These are phyloP conservation scores for Hypomecis atomaria DNA, from an alignment of 2,888 invertebrate genomes.

Conservation along the genomic window DNA sequence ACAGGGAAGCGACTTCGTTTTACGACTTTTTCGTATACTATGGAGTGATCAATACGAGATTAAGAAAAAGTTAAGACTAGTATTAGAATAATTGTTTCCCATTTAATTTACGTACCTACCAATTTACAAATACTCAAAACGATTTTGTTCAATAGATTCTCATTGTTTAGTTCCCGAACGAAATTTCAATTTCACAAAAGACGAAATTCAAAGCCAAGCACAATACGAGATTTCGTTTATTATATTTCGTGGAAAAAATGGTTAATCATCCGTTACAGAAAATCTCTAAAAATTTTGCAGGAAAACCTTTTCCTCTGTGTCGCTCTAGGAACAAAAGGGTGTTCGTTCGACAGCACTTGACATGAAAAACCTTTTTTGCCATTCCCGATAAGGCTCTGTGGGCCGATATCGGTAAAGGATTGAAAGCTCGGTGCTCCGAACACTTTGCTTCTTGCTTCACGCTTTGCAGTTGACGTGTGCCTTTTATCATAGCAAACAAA, in stretches of 20 bases:
- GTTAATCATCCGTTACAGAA: conserved; percentile 32
- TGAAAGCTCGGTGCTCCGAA: conserved; percentile 54
- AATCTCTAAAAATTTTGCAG: conserved; percentile 22
- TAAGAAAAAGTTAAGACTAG: no score
- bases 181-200: conserved; percentile 10
- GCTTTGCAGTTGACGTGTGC: conserved; percentile 48
- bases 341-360: conserved; percentile 76
- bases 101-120: not conserved
- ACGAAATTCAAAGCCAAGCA: conserved; percentile 9
- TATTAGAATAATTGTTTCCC: no score
- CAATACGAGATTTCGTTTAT: conserved; percentile 12
- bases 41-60: no score
- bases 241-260: conserved; percentile 20
- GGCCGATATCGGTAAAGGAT: conserved; percentile 59
- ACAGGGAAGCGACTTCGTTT: no score
- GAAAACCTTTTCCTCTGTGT: conserved; percentile 46
- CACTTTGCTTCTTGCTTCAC: conserved; percentile 62
- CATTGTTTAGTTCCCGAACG: not conserved
- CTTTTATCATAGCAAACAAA: conserved; percentile 45
- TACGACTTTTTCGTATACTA: no score
- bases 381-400: conserved; percentile 71
- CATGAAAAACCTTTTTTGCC: conserved; percentile 81
- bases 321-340: conserved; percentile 70
- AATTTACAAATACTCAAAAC: not conserved
- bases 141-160: not conserved